Percentiles rank a stretch among this genome's conserved stretches.
Conservation (phyloP, 2,888 invertebrate genomes). For the Pseudolycoriella hygida region DNA sequence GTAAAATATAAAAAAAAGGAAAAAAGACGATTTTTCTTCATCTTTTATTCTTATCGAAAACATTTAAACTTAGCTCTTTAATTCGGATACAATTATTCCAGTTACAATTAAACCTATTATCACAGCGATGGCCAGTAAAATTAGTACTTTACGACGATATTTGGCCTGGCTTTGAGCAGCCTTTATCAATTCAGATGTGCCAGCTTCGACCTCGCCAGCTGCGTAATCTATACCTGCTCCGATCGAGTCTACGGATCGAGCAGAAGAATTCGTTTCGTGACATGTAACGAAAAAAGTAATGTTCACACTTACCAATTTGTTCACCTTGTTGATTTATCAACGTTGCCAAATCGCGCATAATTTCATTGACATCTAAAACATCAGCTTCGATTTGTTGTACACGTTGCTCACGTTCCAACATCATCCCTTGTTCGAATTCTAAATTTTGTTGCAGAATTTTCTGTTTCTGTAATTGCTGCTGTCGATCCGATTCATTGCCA, state of each 20-base stretch:
- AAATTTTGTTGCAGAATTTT: slow-evolving; percentile 24
- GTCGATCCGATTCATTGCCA: slow-evolving; percentile 29
- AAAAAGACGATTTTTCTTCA: background rate
- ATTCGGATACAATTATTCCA: slow-evolving; percentile 43
- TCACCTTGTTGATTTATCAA: slow-evolving; percentile 56
- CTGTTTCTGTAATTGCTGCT: slow-evolving; percentile 21
- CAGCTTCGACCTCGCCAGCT: slow-evolving; percentile 58
- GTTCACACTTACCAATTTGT: slow-evolving; percentile 43
- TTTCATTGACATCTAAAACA: slow-evolving; percentile 66
- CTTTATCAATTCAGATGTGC: slow-evolving; percentile 59
- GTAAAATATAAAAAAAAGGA: background rate
- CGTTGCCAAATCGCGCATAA: slow-evolving; percentile 57
- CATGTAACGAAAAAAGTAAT: slow-evolving; percentile 9
- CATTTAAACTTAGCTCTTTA: slow-evolving; percentile 29
- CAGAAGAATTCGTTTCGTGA: too few relatives aligned
- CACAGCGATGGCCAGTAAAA: slow-evolving; percentile 46
- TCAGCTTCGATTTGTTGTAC: slow-evolving; percentile 66
- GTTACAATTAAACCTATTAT: slow-evolving; percentile 49
- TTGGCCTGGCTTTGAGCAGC: slow-evolving; percentile 63
- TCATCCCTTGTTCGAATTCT: slow-evolving; percentile 62
- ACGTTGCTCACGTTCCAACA: slow-evolving; percentile 62
- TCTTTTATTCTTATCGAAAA: too few relatives aligned
- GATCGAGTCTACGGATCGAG: slow-evolving; percentile 62
- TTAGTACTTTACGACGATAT: slow-evolving; percentile 55
- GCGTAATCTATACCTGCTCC: slow-evolving; percentile 65